These are phyloP conservation scores for Noctua fimbriata DNA, from an alignment of 2,888 invertebrate genomes.

Conservation along the genomic window DNA sequence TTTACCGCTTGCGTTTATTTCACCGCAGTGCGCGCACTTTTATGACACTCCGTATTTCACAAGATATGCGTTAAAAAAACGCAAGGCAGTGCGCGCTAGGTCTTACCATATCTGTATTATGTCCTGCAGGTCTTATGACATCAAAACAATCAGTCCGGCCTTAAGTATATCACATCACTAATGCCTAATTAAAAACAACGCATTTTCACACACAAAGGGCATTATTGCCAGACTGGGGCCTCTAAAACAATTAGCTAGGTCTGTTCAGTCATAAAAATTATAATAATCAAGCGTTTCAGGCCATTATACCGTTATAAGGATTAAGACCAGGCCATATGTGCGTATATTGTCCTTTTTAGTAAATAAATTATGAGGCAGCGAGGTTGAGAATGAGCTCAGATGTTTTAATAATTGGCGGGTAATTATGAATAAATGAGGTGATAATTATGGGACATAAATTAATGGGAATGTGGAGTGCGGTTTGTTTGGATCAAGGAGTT, in stretches of 20 bases:
- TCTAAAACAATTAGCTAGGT: constrained; percentile 66
- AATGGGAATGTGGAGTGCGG: neutral
- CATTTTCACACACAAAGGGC: constrained; percentile 29
- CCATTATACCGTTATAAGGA: constrained; percentile 71
- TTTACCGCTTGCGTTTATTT: too few species aligned
- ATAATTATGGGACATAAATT: constrained; percentile 25
- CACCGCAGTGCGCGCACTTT: too few species aligned
- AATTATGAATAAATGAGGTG: constrained; percentile 35
- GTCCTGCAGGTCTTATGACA: neutral
- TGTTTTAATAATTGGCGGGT: constrained; percentile 59
- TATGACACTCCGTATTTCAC: too few species aligned
- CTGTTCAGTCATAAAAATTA: constrained; percentile 68
- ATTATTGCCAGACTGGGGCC: constrained; percentile 58
- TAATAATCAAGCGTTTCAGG: constrained; percentile 64
- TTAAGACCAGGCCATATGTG: constrained; percentile 71
- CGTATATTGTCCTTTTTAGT: constrained; percentile 65
- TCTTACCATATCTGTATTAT: neutral
- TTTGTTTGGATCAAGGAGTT: neutral
- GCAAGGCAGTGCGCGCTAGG: too few species aligned
- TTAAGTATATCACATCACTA: constrained; percentile 9
- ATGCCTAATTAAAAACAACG: constrained; percentile 41
- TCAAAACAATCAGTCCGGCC: neutral
- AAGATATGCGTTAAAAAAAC: too few species aligned
- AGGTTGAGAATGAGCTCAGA: constrained; percentile 63
- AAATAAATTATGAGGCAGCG: constrained; percentile 71